A percentile compares a stretch with the other conserved stretches of the same genome.
phyloP scores from a whole-genome alignment of 2,888 invertebrate genomes.

The Nomada flava region DNA sequence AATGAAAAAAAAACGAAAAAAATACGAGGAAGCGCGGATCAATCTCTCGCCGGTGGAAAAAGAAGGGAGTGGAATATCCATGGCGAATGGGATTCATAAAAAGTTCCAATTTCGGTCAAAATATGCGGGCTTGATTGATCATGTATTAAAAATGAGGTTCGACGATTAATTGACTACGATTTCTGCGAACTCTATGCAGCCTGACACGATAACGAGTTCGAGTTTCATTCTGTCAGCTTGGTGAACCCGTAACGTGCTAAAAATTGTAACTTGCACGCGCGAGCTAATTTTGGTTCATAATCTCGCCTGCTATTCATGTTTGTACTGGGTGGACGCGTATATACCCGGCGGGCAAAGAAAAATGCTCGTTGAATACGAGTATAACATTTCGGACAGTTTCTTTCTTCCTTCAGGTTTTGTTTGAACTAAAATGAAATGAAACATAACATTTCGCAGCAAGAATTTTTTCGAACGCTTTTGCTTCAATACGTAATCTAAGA shows the following conservation, averaged over 20 bases:
- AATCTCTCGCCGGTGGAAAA: constrained; percentile 5
- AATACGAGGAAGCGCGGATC: not conserved
- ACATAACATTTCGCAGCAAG: too few species aligned
- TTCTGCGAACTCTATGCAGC: not conserved
- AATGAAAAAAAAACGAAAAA: not conserved
- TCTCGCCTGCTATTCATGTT: constrained; percentile 46
- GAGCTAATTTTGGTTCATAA: constrained; percentile 53
- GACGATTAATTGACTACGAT: constrained; percentile 12
- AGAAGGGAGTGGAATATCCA: not conserved
- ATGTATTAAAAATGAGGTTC: not conserved
- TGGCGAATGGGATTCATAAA: not conserved
- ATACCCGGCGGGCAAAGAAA: constrained; percentile 8
- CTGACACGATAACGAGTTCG: not conserved
- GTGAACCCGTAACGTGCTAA: constrained; percentile 27
- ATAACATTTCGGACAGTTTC: too few species aligned
- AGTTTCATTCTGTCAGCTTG: not conserved
- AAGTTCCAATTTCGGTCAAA: constrained; percentile 22
- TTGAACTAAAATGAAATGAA: too few species aligned
- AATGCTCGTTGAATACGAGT: not conserved
- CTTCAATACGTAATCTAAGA: too few species aligned
- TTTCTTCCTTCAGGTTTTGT: too few species aligned
- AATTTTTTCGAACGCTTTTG: too few species aligned
- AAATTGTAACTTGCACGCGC: constrained; percentile 39
- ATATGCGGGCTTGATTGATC: not conserved
- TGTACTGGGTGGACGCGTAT: constrained; percentile 1